Evolutionary conservation across 1,140 invertebrate species (phyloP), one percentile per base, ranked within the genome.

Genomic region (Mylabris phalerata): DNA sequence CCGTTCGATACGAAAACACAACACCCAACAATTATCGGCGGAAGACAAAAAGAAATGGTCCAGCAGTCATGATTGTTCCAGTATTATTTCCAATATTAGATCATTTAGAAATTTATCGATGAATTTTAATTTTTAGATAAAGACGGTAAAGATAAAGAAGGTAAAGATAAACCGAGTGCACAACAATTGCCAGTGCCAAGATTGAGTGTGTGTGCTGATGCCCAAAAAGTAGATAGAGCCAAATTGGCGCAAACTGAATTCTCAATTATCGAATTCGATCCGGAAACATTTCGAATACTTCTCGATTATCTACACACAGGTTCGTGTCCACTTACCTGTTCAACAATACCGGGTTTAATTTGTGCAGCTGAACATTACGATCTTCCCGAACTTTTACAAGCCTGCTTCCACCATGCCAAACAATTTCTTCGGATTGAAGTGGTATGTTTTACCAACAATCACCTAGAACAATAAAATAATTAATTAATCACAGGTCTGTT

Each of bases 321-420:
- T 41, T 92, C 90, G 24, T 95, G 92, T 77, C 88, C 91, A 0
- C 74, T 95, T 6, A 95, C 92, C 1, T 96, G 92, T 76, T 87
- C 89, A 61, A 92, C 90, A 55, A 94, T 95, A 66, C 92, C 93
- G 2, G 92, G 92, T 3, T 79, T 96, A 1, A 93, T 95, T 56
- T 95, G 92, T 71, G 92, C 93, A 1, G 93, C 93, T 0, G 93
- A 96, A 67, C 93, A 95, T 70, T 96, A 95, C 70, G 93, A 95
- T 75, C 76, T 95, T 39, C 92, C 93, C 0, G 93, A 96, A 72
- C 78, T 96, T 19, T 77, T 95, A 26, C 92, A 95, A 72, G 93
- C 93, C 0, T 95, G 93, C 74, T 95, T 96, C 74, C 93, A 95
- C 73, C 93, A 95, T 68, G 92, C 92, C 51, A 95, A 95, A 73